A percentile compares a stretch with the other conserved stretches of the same genome.
phyloP scores from a whole-genome alignment of 2,113 vertebrate species.

The Lasiurus borealis region DNA sequence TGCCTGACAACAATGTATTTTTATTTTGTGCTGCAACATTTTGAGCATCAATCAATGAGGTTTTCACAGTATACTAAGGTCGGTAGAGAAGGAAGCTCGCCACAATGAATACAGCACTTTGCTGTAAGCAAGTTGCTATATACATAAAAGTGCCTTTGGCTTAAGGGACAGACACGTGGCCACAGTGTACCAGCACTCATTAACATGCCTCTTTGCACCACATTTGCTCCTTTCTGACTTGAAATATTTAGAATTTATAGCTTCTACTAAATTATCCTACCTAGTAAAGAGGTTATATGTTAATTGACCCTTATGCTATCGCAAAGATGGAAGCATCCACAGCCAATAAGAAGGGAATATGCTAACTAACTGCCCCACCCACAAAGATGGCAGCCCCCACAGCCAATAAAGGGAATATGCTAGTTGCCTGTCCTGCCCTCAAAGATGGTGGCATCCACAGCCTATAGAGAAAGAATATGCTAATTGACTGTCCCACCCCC shows the following conservation, averaged over 20 bases:
- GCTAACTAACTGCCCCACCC: too few relatives aligned
- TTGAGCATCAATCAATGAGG: background rate
- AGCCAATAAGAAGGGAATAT: too few relatives aligned
- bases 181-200: background rate
- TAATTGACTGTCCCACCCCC: too few relatives aligned
- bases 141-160: fast-evolving
- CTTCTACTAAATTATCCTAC: constrained; percentile 65
- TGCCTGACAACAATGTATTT: background rate
- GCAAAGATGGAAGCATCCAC: too few relatives aligned
- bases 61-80: background rate
- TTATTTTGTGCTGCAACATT: constrained; percentile 20
- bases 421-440: too few relatives aligned
- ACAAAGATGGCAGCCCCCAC: too few relatives aligned
- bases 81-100: background rate
- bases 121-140: background rate
- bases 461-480: too few relatives aligned
- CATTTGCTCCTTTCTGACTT: background rate
- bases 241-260: constrained; percentile 54
- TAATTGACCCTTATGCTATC: too few relatives aligned
- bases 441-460: too few relatives aligned
- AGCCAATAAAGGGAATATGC: too few relatives aligned
- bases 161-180: background rate
- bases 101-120: background rate
- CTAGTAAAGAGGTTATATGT: too few relatives aligned
- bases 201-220: background rate